Evolutionary conservation across 2,888 invertebrate species (phyloP).

Genomic region (Eupithecia abbreviata): DNA sequence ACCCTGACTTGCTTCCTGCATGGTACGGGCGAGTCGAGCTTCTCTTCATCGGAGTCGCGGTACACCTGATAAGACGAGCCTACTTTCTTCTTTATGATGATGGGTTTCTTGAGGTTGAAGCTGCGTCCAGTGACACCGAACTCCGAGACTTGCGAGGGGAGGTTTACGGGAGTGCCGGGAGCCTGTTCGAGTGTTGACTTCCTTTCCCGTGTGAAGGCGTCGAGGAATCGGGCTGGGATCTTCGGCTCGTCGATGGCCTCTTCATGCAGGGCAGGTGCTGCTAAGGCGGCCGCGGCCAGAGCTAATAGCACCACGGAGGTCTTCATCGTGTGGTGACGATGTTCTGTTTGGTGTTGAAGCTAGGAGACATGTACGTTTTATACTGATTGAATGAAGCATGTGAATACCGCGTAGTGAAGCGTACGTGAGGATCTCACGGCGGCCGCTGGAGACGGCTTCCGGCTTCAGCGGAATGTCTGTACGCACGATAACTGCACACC

Average conservation of each 20-base stretch:
- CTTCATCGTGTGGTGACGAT: slow-evolving; percentile 69
- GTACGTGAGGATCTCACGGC: slow-evolving; percentile 64
- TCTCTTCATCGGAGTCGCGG: slow-evolving; percentile 71
- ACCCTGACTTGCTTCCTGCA: slow-evolving; percentile 71
- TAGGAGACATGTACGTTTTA: slow-evolving; percentile 59
- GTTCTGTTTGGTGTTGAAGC: slow-evolving; percentile 60
- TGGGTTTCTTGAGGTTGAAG: slow-evolving; percentile 60
- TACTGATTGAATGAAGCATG: slow-evolving; percentile 58
- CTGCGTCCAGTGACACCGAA: slow-evolving; percentile 53
- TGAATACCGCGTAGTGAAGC: slow-evolving; percentile 37
- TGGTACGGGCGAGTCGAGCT: slow-evolving; percentile 60
- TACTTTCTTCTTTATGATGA: slow-evolving; percentile 68
- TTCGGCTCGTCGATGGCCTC: slow-evolving; percentile 47
- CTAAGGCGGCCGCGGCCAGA: slow-evolving; percentile 61
- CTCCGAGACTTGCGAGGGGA: slow-evolving; percentile 40
- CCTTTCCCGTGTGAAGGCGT: slow-evolving; percentile 55
- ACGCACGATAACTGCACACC: slow-evolving; percentile 4
- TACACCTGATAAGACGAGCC: slow-evolving; percentile 62
- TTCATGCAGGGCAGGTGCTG: slow-evolving; percentile 63
- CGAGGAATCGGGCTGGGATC: slow-evolving; percentile 25
- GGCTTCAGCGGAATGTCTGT: slow-evolving; percentile 31
- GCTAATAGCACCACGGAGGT: slow-evolving; percentile 67
- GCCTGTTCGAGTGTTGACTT: slow-evolving; percentile 56
- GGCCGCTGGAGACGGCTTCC: slow-evolving; percentile 60
- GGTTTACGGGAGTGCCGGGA: slow-evolving; percentile 30